Percentiles rank a stretch among this genome's conserved stretches.
Conservation (phyloP, 2,113 vertebrate genomes). For the Craseonycteris thonglongyai region DNA sequence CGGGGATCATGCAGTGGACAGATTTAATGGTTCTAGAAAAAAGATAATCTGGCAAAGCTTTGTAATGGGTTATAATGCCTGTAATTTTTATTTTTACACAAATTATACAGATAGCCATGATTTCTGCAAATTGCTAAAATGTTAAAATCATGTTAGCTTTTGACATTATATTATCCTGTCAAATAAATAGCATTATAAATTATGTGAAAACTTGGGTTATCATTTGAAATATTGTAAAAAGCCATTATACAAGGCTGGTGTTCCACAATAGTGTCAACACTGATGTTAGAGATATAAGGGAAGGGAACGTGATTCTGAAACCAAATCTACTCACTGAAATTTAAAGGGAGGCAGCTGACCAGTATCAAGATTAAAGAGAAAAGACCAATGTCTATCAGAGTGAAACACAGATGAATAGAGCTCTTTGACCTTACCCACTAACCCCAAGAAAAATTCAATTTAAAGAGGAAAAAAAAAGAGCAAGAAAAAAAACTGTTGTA, state of each 20-base stretch:
- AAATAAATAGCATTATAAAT: slow-evolving; percentile 5
- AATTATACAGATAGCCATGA: not conserved
- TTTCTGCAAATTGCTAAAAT: not conserved
- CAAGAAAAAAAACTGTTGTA: not conserved
- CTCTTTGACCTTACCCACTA: not conserved
- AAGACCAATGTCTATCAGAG: not conserved
- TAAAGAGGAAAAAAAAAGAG: not conserved
- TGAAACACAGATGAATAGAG: not conserved
- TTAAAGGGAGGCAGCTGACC: not conserved
- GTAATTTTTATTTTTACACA: not conserved
- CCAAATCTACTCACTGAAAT: not conserved
- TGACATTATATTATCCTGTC: not conserved
- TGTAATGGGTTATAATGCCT: not conserved
- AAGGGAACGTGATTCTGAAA: not conserved
- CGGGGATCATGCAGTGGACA: not conserved
- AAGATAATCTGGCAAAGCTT: not conserved
- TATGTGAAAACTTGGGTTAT: not conserved
- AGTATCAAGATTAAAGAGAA: not conserved
- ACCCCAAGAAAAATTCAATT: not conserved
- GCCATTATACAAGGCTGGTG: not conserved
- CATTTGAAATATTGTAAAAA: not conserved
- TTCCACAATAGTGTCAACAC: not conserved
- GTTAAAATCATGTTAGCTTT: not conserved
- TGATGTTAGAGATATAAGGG: not conserved
- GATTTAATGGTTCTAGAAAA: not conserved